Conservation (phyloP, 2,797 vertebrate species). For the Thripadectes ignobilis region DNA sequence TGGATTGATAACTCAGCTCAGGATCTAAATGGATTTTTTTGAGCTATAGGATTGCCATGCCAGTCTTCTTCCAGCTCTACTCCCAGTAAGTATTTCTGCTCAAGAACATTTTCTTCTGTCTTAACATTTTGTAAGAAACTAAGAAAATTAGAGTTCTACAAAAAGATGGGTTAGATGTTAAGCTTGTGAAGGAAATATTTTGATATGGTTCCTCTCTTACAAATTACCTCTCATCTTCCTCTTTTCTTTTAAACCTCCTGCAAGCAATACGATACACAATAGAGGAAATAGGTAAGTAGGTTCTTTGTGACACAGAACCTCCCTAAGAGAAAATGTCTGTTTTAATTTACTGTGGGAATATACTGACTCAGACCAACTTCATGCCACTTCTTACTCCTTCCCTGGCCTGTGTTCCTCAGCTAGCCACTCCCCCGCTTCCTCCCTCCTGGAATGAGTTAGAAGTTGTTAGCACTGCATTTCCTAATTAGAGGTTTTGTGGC, state of each 20-base stretch:
- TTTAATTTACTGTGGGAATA: conserved; percentile 26
- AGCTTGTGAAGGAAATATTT: conserved; percentile 55
- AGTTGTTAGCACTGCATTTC: background rate
- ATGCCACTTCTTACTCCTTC: background rate
- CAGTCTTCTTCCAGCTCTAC: background rate
- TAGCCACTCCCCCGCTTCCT: background rate
- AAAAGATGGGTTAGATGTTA: conserved; percentile 39
- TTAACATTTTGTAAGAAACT: background rate
- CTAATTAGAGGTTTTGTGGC: background rate
- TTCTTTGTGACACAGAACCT: conserved; percentile 62
- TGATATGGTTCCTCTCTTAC: conserved; percentile 39
- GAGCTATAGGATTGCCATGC: background rate
- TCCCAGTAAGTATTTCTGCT: background rate
- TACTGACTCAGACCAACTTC: background rate
- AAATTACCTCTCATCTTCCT: conserved; percentile 47
- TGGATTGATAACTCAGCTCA: background rate
- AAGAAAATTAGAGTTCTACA: conserved; percentile 14
- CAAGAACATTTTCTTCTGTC: background rate
- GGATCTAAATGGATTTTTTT: background rate
- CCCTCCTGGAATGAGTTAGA: background rate
- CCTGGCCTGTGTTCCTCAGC: background rate
- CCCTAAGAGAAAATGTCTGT: background rate
- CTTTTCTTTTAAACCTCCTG: conserved; percentile 55
- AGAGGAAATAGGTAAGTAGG: conserved; percentile 46
- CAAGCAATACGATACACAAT: conserved; percentile 51